Evolutionary conservation across 92 coral and sea anemone genomes (phyloP), one percentile per base, ranked within the genome.

Genomic region (Muricea muricata): DNA sequence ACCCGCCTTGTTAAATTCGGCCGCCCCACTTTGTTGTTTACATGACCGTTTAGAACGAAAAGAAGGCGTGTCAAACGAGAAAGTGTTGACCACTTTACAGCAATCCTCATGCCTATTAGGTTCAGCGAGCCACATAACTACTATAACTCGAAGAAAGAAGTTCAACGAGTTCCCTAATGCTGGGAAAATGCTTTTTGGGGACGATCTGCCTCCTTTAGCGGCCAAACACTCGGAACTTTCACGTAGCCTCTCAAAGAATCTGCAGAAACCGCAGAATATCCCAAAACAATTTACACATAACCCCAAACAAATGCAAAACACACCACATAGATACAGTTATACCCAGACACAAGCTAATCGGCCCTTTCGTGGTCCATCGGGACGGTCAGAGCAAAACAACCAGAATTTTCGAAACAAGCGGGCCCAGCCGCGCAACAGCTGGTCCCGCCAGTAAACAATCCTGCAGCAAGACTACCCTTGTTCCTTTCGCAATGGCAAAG

Each of bases 101-200:
- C 79, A 85, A 48, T 78, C 84, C 2, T 67, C 78, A 23, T 78
- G 89, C 29, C 41, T 85, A 32, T 28, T 77, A 8, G 79, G 79
- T 10, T 85, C 79, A 14, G 84, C 84, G 0, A 85, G 68, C 61
- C 83, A n/a, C 32, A 79, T 75, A 15, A 45, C 73, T 40, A 76
- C 89, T 24, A 40, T 35, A 18, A 66, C 72, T 7, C 75, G 78
- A 1, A 63, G 84, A 48, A 85, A 85, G 79, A 83, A 70, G 39
- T 18, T 82, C 24, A 73, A 54, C 29, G 82, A 84, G 32, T 84
- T 87, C 33, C 90, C 84, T 11, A 82, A 88, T n/a, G 81, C 91
- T 13, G 81, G 81, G 45, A 81, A 39, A 63, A 63, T 68, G 74
- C 73, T 87, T 14, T 87, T 73, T 57, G 87, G 91, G 42, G 84